Evolutionary conservation across 2,888 invertebrate genomes (phyloP).

Genomic region (Phragmatobia fuliginosa): DNA sequence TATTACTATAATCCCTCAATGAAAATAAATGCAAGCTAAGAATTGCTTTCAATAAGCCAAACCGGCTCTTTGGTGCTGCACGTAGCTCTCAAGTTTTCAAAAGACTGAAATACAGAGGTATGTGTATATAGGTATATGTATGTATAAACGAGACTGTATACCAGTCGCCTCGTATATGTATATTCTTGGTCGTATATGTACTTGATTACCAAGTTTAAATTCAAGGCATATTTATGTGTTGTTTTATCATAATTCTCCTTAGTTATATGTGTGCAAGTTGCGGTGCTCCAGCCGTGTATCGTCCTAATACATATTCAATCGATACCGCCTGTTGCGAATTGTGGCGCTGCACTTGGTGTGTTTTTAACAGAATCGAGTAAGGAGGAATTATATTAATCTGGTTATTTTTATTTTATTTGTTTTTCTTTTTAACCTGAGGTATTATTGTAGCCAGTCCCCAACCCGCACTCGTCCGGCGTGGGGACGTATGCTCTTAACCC

Average conservation of each 20-base stretch:
- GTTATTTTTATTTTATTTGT: not conserved
- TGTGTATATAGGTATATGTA: no score
- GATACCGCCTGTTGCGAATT: slow-evolving; percentile 20
- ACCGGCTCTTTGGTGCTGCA: no score
- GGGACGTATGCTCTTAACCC: no score
- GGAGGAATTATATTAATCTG: not conserved
- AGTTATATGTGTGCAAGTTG: slow-evolving; percentile 42
- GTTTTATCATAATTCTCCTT: slow-evolving; percentile 48
- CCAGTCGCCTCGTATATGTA: no score
- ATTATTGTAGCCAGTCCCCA: no score
- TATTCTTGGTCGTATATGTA: not conserved
- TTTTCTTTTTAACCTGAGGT: not conserved
- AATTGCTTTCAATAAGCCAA: no score
- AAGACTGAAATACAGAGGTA: not conserved
- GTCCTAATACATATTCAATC: slow-evolving; percentile 52
- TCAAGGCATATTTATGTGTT: slow-evolving; percentile 41
- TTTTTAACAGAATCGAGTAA: not conserved
- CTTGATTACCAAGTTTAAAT: slow-evolving; percentile 1
- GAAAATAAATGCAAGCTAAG: no score
- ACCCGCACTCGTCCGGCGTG: no score
- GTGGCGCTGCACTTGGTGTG: slow-evolving; percentile 20
- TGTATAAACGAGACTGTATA: no score
- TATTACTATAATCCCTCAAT: no score
- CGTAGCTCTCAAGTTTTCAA: no score
- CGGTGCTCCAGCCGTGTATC: slow-evolving; percentile 31